A percentile compares a stretch with the other conserved stretches of the same genome.
These are phyloP conservation scores for Ursus arctos DNA, from an alignment of 2,113 vertebrate genomes.

Conservation along the genomic window DNA sequence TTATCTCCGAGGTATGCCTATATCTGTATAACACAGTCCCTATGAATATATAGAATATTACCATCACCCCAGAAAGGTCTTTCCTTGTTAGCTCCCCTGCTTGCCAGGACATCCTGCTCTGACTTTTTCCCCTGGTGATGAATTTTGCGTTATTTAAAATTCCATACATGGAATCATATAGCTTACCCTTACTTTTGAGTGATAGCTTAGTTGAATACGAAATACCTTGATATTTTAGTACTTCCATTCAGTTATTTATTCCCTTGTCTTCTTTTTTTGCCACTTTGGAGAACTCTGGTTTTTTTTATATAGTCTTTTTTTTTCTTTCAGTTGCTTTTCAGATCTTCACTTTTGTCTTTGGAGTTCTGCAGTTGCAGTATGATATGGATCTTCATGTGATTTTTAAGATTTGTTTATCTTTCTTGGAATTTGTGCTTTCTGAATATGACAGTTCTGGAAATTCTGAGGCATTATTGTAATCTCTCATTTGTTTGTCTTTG, in stretches of 20 bases:
- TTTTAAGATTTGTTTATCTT: constrained; percentile 17
- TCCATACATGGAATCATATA: background rate
- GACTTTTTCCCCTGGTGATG: background rate
- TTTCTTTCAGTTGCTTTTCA: background rate
- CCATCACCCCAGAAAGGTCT: background rate
- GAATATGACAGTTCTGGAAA: constrained; percentile 4
- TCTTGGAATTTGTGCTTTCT: background rate
- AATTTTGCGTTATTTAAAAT: constrained; percentile 15
- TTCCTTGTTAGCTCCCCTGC: background rate
- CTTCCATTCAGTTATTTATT: background rate
- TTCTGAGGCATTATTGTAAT: background rate
- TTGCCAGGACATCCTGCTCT: background rate
- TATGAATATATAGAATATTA: background rate
- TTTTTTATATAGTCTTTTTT: background rate
- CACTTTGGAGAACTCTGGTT: background rate
- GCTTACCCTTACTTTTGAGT: background rate
- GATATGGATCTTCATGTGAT: background rate
- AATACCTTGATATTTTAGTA: background rate
- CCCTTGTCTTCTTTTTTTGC: background rate
- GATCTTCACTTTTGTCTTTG: constrained; percentile 30
- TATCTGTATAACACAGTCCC: background rate
- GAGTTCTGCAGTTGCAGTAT: background rate
- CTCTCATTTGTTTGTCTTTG: constrained; percentile 22
- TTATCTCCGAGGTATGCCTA: background rate
- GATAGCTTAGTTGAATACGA: constrained; percentile 20